Evolutionary conservation across 2,888 invertebrate species (phyloP), one percentile per base, ranked within the genome.

Genomic region (Bugulina stolonifera): DNA sequence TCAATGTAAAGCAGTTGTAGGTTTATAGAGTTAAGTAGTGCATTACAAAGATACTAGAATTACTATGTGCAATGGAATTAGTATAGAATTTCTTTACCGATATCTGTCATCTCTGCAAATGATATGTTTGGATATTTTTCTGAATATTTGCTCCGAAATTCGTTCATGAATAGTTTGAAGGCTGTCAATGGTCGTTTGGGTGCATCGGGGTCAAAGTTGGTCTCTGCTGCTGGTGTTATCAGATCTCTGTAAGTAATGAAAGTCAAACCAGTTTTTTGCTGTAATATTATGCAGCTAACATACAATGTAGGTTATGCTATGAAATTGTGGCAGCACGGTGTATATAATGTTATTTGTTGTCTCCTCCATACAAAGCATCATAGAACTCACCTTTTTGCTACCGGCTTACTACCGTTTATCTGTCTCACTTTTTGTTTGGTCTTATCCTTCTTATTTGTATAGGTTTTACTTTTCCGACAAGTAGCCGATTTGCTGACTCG

Each of bases 101-200:
- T 64, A 64, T 64, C 64, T 32, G 64, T 64, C 64, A 64, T 64
- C 32, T 64, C 64, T 25, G 64, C 27, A 32, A 64, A 64, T 22
- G 64, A 32, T 2, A 64, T 64, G 32, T 64, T 64, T 14, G 64
- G 64, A 64, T 64, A 64, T 32, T 64, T 27, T 3, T 14, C 27
- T 25, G 64, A 22, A n/a, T 64, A 64, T 64, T 64, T 64, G 5
- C 64, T 32, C 32, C 64, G 25, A 32, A 64, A 64, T 32, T 64
- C 64, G n/a, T 64, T 64, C 64, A 64, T 64, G 32, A 64, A 64
- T 14, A 64, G 64, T 34, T 64, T 64, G 64, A 64, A 64, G 25
- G 64, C 64, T 25, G 64, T 64, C 3, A 27, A 32, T 14, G 64
- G 64, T 64, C 64, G 25, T 32, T 27, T 27, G 10, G 64, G 64